A percentile compares a stretch with the other conserved stretches of the same genome.
phyloP scores from a whole-genome alignment of 2,888 invertebrate genomes.

The Criorhina ranunculi region DNA sequence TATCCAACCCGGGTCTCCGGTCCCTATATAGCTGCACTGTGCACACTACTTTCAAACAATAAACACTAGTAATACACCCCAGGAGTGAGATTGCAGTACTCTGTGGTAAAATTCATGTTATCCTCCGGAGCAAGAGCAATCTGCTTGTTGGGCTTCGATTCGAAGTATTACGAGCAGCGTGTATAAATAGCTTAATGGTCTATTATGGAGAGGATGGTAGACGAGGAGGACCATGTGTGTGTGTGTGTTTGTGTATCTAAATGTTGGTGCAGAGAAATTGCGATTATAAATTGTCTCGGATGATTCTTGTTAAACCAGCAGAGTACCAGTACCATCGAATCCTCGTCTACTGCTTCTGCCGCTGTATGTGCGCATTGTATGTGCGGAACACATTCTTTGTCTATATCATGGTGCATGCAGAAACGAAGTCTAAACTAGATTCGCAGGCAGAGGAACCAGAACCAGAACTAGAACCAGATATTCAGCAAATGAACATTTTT shows the following conservation, averaged over 20 bases:
- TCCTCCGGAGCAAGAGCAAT: slow-evolving; percentile 60
- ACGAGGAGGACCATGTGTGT: slow-evolving; percentile 20
- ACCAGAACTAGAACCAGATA: slow-evolving; percentile 66
- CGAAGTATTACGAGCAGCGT: slow-evolving; percentile 33
- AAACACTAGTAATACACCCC: slow-evolving; percentile 76
- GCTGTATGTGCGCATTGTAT: slow-evolving; percentile 13
- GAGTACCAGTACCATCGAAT: slow-evolving; percentile 67
- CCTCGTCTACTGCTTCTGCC: slow-evolving; percentile 2
- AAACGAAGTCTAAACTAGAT: slow-evolving; percentile 70
- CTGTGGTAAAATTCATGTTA: slow-evolving; percentile 70
- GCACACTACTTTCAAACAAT: slow-evolving; percentile 63
- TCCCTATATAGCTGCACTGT: not conserved
- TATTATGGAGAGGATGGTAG: slow-evolving; percentile 69
- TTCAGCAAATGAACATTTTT: slow-evolving; percentile 67
- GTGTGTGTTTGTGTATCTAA: slow-evolving; percentile 32
- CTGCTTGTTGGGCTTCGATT: slow-evolving; percentile 53
- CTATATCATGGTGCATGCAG: slow-evolving; percentile 59
- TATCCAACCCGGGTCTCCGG: not conserved
- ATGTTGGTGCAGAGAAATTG: slow-evolving; percentile 69
- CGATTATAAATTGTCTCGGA: slow-evolving; percentile 77
- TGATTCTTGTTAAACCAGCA: slow-evolving; percentile 77
- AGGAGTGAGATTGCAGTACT: slow-evolving; percentile 69
- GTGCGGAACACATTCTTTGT: slow-evolving; percentile 68
- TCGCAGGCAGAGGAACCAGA: slow-evolving; percentile 25
- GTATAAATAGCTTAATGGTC: slow-evolving; percentile 76